Conservation (phyloP, 2,113 vertebrate genomes). For the Erythrolamprus reginae region DNA sequence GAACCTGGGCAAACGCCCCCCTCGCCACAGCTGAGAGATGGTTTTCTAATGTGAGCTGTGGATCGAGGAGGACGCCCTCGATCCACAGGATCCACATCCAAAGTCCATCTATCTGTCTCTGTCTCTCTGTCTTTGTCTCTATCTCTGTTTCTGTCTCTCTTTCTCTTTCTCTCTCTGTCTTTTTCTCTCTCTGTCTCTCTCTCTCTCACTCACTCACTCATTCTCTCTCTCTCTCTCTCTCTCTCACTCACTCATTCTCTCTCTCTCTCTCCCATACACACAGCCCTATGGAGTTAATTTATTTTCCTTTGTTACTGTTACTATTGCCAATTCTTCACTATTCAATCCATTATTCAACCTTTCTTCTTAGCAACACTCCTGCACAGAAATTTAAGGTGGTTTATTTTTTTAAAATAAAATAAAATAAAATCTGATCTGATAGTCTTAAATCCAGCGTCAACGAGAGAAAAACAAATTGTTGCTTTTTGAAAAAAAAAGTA, state of each 20-base stretch:
- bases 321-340: slow-evolving; percentile 12
- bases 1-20: too few species aligned
- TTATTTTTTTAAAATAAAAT: not conserved
- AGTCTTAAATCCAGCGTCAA: not conserved
- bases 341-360: not conserved
- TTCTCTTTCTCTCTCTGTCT: not conserved
- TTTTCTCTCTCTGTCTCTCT: too few species aligned
- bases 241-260: too few species aligned
- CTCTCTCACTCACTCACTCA: not conserved
- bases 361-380: not conserved
- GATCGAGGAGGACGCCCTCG: too few species aligned
- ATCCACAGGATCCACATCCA: too few species aligned
- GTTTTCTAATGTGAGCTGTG: too few species aligned
- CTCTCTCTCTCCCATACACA: not conserved
- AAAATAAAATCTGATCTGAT: too few species aligned
- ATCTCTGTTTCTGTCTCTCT: too few species aligned
- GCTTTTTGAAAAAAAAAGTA: not conserved
- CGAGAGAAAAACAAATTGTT: not conserved
- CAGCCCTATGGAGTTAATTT: not conserved
- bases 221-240: too few species aligned
- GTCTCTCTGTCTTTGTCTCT: too few species aligned
- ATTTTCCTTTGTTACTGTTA: not conserved
- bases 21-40: too few species aligned
- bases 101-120: too few species aligned
- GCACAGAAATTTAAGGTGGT: not conserved